Conservation (phyloP, 2,888 invertebrate genomes). For the Zele albiditarsus region DNA sequence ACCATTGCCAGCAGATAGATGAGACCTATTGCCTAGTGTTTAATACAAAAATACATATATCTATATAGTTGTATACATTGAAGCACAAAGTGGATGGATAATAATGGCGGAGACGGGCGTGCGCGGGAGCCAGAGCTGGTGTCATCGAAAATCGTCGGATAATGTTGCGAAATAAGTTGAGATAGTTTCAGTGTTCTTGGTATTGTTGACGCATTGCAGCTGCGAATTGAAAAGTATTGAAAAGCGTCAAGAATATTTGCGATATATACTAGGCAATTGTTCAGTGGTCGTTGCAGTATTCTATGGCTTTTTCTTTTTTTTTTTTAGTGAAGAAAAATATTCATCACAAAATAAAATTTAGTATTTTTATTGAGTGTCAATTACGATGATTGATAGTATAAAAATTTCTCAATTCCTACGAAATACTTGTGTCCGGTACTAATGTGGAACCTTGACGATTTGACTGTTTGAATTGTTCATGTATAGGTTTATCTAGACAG, state of each 20-base stretch:
- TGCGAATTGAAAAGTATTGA: slow-evolving; percentile 16
- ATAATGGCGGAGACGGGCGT: slow-evolving; percentile 24
- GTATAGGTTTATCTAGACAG: not conserved
- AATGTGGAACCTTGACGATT: slow-evolving; percentile 15
- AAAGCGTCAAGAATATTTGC: slow-evolving; percentile 18
- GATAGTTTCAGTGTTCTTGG: slow-evolving; percentile 22
- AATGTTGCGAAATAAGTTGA: slow-evolving; percentile 20
- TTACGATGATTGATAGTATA: not conserved
- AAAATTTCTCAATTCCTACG: not conserved
- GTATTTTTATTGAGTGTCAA: not conserved
- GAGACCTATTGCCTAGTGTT: slow-evolving; percentile 60
- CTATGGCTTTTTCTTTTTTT: not conserved
- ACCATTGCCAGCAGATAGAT: slow-evolving; percentile 46
- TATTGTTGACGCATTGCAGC: slow-evolving; percentile 18
- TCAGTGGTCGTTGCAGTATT: not conserved
- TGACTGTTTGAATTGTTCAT: slow-evolving; percentile 4
- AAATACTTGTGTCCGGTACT: not conserved
- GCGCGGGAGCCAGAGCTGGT: not conserved
- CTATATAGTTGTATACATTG: slow-evolving; percentile 11
- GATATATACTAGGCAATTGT: slow-evolving; percentile 17
- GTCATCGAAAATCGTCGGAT: slow-evolving; percentile 28
- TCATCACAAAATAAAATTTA: not conserved
- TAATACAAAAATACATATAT: slow-evolving; percentile 17
- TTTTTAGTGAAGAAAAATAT: not conserved
- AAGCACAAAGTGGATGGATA: slow-evolving; percentile 32